A percentile compares a stretch with the other conserved stretches of the same genome.
phyloP scores from a whole-genome alignment of 2,797 vertebrate genomes.

The Manis pentadactyla region DNA sequence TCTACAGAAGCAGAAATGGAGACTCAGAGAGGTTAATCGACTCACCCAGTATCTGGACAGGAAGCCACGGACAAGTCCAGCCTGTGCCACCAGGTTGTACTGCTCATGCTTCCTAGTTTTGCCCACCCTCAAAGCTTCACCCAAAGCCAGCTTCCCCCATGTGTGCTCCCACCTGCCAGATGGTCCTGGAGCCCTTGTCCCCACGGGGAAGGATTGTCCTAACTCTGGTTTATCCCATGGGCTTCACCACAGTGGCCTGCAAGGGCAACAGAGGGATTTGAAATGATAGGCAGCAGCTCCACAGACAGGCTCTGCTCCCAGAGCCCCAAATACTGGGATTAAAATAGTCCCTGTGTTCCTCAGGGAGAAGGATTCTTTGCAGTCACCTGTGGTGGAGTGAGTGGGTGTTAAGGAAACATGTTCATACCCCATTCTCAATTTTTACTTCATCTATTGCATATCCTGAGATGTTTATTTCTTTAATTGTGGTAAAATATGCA shows the following conservation, averaged over 20 bases:
- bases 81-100: background rate
- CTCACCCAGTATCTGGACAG: background rate
- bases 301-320: background rate
- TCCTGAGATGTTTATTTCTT: background rate
- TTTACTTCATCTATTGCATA: background rate
- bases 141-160: rapidly evolving
- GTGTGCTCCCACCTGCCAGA: background rate
- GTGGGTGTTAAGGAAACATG: background rate
- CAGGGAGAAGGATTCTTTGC: background rate
- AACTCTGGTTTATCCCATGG: background rate
- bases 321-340: background rate
- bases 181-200: background rate
- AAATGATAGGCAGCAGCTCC: background rate
- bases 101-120: background rate
- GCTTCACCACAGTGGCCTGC: background rate
- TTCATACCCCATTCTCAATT: background rate
- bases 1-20: background rate
- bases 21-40: background rate
- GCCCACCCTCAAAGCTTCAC: background rate
- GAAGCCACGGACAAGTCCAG: background rate
- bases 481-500: background rate
- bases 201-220: background rate
- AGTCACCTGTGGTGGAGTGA: no score
- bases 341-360: background rate
- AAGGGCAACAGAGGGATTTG: background rate